A percentile compares a stretch with the other conserved stretches of the same genome.
These are phyloP conservation scores for Pollimyrus isidori DNA, from an alignment of 2,113 vertebrate species.

Conservation along the genomic window DNA sequence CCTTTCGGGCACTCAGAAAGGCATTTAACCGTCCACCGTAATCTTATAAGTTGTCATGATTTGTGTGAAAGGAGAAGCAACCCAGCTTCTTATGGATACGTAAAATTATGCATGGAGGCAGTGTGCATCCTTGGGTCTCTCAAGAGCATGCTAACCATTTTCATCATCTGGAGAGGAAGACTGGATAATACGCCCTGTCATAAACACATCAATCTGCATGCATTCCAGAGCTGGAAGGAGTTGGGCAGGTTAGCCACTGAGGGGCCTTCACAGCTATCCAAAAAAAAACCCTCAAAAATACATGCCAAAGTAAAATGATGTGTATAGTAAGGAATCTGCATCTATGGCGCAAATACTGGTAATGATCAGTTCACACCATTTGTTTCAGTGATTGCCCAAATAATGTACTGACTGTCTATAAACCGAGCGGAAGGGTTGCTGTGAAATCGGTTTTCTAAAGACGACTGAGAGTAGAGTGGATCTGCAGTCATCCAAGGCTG, in stretches of 20 bases:
- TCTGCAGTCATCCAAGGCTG: background rate
- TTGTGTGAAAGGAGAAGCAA: background rate
- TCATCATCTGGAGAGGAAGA: background rate
- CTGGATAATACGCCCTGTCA: background rate
- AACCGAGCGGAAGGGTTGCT: background rate
- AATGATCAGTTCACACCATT: background rate
- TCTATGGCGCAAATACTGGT: background rate
- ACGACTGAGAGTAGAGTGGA: background rate
- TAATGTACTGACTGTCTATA: background rate
- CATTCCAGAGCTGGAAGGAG: constrained; percentile 5
- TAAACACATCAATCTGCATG: constrained; percentile 8
- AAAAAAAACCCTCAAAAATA: background rate
- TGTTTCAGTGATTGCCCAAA: background rate
- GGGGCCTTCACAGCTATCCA: background rate
- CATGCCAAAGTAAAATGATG: background rate
- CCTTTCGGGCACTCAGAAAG: background rate
- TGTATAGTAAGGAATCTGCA: background rate
- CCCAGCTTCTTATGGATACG: background rate
- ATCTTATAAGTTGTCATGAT: background rate
- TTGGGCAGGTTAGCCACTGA: background rate
- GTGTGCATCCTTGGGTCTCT: background rate
- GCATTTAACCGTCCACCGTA: background rate
- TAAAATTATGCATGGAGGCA: background rate
- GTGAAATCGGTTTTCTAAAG: background rate
- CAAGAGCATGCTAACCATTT: constrained; percentile 2